These are phyloP conservation scores for Hypsibius dujardini DNA, from an alignment of 1,140 invertebrate species.

Conservation along the genomic window DNA sequence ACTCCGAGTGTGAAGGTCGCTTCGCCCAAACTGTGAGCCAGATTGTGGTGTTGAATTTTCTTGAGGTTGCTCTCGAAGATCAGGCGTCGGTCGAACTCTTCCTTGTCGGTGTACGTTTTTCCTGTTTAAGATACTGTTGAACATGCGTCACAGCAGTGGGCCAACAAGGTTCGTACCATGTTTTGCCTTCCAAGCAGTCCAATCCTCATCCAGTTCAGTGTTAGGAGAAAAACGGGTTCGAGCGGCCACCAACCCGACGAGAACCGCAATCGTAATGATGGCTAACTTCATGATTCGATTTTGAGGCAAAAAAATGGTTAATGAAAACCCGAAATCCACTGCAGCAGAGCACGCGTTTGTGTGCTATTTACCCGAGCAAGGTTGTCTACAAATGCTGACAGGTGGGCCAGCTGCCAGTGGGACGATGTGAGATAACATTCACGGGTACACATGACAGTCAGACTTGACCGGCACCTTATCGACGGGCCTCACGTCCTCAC, in stretches of 20 bases:
- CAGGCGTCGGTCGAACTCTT: background rate
- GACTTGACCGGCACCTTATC: too few relatives aligned
- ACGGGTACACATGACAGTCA: too few relatives aligned
- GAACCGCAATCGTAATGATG: background rate
- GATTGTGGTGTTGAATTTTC: background rate
- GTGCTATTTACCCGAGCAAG: too few relatives aligned
- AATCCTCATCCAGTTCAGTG: background rate
- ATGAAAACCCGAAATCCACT: too few relatives aligned
- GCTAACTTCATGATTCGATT: too few relatives aligned
- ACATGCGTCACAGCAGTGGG: background rate
- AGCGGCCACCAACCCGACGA: background rate
- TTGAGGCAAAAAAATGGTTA: too few relatives aligned
- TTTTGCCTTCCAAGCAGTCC: background rate
- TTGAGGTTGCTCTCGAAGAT: background rate
- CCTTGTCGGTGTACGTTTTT: constrained; percentile 9
- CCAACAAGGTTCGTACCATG: background rate
- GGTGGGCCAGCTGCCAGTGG: too few relatives aligned
- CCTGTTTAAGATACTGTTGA: background rate
- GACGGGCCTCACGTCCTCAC: too few relatives aligned
- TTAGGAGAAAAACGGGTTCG: background rate
- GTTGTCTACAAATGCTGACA: too few relatives aligned
- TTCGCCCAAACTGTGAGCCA: background rate
- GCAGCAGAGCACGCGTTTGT: too few relatives aligned
- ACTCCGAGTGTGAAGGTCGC: background rate
- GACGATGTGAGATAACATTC: too few relatives aligned